Conservation (phyloP, 2,113 vertebrate genomes). For the Trachemys scripta region DNA sequence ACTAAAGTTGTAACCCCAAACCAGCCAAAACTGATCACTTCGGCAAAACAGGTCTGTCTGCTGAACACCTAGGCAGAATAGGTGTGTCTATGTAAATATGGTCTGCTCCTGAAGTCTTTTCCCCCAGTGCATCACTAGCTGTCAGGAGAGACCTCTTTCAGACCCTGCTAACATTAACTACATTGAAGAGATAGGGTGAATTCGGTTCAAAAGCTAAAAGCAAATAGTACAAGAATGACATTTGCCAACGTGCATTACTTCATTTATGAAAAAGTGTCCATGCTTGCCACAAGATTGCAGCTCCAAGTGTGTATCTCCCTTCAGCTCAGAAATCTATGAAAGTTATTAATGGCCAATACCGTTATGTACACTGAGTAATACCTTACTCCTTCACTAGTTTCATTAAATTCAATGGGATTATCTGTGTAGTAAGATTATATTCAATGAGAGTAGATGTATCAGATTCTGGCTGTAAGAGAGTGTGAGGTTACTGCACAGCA, state of each 20-base stretch:
- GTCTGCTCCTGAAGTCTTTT: too few species aligned
- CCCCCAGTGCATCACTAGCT: too few species aligned
- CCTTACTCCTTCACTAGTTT: not conserved
- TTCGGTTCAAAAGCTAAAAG: not conserved
- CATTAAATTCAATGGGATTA: not conserved
- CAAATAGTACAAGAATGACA: not conserved
- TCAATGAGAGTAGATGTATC: not conserved
- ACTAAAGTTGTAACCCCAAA: not conserved
- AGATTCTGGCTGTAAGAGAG: not conserved
- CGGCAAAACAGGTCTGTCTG: not conserved
- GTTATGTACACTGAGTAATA: not conserved
- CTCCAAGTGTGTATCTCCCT: not conserved
- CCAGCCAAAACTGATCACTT: not conserved
- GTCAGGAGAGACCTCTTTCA: too few species aligned
- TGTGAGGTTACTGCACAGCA: not conserved
- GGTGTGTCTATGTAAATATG: not conserved
- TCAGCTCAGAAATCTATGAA: not conserved
- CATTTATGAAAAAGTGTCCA: not conserved
- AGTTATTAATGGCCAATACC: not conserved
- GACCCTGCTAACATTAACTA: not conserved
- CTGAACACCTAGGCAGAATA: not conserved
- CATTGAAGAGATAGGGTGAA: not conserved
- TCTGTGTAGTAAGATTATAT: constrained; percentile 4
- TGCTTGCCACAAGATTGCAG: not conserved
- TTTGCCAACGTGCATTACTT: not conserved